phyloP scores from a whole-genome alignment of 2,113 vertebrate species.

The Speoplatyrhinus poulsoni region DNA sequence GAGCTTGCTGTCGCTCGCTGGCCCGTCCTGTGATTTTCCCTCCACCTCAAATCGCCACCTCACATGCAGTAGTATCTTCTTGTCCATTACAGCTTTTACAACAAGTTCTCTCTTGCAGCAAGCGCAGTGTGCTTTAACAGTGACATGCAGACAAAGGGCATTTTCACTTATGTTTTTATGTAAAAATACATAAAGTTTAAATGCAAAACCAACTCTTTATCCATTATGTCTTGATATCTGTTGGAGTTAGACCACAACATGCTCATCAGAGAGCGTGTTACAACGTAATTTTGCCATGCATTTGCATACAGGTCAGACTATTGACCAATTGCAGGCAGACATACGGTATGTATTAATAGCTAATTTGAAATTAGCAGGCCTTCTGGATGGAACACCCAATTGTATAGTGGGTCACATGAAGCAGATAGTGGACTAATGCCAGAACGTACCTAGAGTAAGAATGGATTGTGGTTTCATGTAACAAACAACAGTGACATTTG shows the following conservation, averaged over 20 bases:
- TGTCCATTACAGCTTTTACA: too few relatives aligned
- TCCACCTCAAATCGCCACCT: too few relatives aligned
- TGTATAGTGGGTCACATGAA: constrained; percentile 12
- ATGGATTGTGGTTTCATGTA: background rate
- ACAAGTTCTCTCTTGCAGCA: too few relatives aligned
- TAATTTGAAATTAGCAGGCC: constrained; percentile 7
- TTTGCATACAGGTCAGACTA: constrained; percentile 64
- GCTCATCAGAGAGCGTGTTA: constrained; percentile 57
- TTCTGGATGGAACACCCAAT: background rate
- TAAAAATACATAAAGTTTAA: too few relatives aligned
- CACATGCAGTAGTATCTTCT: too few relatives aligned
- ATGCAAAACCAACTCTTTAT: background rate
- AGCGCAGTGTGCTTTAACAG: too few relatives aligned
- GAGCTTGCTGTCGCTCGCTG: too few relatives aligned
- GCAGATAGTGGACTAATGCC: background rate
- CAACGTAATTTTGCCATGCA: constrained; percentile 41
- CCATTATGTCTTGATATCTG: background rate
- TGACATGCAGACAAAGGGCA: too few relatives aligned
- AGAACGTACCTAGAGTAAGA: background rate
- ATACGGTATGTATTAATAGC: constrained; percentile 14
- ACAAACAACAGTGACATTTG: too few relatives aligned
- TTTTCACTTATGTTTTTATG: too few relatives aligned
- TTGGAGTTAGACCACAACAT: constrained; percentile 4
- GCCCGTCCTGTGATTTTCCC: too few relatives aligned
- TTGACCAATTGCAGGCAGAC: constrained; percentile 21